Conservation (phyloP, 2,113 vertebrate genomes). For the Theristicus caerulescens region DNA sequence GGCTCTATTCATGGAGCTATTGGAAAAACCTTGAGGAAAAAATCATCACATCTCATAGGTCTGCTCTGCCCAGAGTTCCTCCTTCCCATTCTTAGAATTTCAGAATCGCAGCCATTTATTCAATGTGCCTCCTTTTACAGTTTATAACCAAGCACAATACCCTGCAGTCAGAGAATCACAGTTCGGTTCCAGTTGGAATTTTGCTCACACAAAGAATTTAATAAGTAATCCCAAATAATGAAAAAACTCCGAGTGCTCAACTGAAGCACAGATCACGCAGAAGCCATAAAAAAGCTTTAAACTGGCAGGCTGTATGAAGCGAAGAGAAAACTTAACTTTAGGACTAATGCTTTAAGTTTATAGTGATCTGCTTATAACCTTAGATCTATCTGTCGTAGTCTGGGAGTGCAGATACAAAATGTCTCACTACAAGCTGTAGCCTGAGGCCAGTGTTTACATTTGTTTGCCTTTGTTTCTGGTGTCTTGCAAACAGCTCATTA, state of each 20-base stretch:
- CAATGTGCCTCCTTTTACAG: neutral
- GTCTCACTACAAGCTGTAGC: neutral
- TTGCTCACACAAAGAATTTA: neutral
- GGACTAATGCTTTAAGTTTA: neutral
- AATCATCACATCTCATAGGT: neutral
- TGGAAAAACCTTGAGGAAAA: neutral
- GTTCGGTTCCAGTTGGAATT: neutral
- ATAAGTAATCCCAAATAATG: neutral
- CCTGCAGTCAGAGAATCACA: neutral
- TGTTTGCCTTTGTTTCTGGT: neutral
- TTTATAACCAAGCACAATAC: neutral
- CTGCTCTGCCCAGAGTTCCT: neutral
- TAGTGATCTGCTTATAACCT: neutral
- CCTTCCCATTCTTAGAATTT: neutral
- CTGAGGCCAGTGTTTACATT: neutral
- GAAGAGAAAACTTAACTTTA: neutral
- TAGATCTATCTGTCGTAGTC: neutral
- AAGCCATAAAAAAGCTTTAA: neutral
- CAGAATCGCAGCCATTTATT: neutral
- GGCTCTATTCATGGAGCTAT: neutral
- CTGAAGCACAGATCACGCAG: neutral
- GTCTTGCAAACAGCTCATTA: neutral
- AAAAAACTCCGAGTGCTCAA: neutral
- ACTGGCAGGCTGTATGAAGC: neutral
- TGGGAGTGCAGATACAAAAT: neutral